Evolutionary conservation across 2,113 vertebrate species (phyloP).

Genomic region (Dasyurus viverrinus): DNA sequence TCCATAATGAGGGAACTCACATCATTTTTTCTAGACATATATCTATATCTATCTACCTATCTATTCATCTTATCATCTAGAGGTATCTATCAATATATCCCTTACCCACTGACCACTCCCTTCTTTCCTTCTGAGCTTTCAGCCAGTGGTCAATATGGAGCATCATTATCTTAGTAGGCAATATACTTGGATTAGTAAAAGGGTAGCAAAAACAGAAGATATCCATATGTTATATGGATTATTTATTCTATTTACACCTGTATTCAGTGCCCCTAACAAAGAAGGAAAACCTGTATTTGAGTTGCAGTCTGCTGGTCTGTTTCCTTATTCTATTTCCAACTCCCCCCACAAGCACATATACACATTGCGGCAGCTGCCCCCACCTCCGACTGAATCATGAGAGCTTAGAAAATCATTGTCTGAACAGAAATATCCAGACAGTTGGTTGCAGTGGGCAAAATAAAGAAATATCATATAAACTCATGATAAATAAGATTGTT

Average conservation of each 20-base stretch:
- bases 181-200: background rate
- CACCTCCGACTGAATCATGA: background rate
- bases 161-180: background rate
- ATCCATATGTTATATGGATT: background rate
- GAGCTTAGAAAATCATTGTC: background rate
- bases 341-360: background rate
- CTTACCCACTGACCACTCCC: background rate
- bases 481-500: background rate
- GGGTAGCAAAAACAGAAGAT: background rate
- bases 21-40: background rate
- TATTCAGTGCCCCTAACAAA: background rate
- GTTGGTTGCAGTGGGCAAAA: background rate
- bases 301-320: background rate
- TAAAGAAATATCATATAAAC: background rate
- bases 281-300: background rate
- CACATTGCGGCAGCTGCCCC: background rate
- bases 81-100: background rate
- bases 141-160: background rate
- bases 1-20: background rate
- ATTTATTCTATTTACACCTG: background rate
- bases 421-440: background rate
- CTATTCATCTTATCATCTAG: background rate
- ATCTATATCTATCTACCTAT: no score
- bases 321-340: background rate
- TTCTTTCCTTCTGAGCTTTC: background rate